Conservation (phyloP, 1,140 invertebrate genomes). For the Cyphomyrmex costatus region DNA sequence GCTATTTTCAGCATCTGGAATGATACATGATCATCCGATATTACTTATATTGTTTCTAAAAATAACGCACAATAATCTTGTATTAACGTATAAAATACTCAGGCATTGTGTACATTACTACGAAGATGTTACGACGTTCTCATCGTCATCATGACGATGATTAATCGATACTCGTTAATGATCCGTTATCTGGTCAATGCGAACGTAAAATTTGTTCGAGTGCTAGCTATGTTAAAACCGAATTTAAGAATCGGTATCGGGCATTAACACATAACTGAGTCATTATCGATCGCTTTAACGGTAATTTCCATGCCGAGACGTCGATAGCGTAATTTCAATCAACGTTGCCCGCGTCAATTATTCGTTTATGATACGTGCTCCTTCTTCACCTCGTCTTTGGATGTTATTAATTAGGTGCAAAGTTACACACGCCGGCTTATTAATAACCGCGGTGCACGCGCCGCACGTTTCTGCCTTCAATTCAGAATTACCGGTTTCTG, state of each 20-base stretch:
- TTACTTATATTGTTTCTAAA: slow-evolving; percentile 20
- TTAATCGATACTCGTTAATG: slow-evolving; percentile 34
- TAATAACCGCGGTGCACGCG: slow-evolving; percentile 49
- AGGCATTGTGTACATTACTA: slow-evolving; percentile 23
- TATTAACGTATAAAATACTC: not conserved
- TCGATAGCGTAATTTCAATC: slow-evolving; percentile 29
- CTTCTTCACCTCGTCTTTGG: slow-evolving; percentile 3
- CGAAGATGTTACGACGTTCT: slow-evolving; percentile 36
- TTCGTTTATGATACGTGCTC: slow-evolving; percentile 14
- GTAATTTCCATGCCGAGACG: slow-evolving; percentile 39
- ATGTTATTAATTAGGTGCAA: slow-evolving; percentile 60
- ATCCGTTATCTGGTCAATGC: slow-evolving; percentile 42
- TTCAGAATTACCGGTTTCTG: slow-evolving; percentile 57
- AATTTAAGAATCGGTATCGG: slow-evolving; percentile 45
- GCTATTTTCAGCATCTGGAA: not conserved
- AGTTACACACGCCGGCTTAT: slow-evolving; percentile 37
- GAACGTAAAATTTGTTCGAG: slow-evolving; percentile 23
- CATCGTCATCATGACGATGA: slow-evolving; percentile 34
- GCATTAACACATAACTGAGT: slow-evolving; percentile 32
- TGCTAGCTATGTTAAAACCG: slow-evolving; percentile 6
- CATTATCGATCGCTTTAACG: slow-evolving; percentile 22
- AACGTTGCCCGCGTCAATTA: slow-evolving; percentile 14
- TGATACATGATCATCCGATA: not conserved
- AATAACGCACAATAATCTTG: not conserved
- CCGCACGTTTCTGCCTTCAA: slow-evolving; percentile 42